Percentiles rank a stretch among this genome's conserved stretches.
These are phyloP conservation scores for Lepus townsendii DNA, from an alignment of 2,797 vertebrate genomes.

Conservation along the genomic window DNA sequence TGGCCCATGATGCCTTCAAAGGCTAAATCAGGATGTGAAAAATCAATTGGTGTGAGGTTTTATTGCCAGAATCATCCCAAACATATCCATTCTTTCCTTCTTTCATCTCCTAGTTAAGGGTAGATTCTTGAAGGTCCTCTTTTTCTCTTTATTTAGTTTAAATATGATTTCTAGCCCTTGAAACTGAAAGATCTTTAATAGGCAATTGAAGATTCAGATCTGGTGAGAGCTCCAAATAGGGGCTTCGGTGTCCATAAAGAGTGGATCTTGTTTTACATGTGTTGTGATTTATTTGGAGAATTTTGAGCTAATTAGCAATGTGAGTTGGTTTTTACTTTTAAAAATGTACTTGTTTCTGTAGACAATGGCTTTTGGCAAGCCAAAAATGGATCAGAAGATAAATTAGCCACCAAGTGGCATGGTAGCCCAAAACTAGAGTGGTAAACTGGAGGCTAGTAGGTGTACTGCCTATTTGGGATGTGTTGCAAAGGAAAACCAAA, in stretches of 20 bases:
- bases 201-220: background rate
- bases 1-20: too few relatives aligned
- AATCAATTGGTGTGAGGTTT: too few relatives aligned
- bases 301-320: background rate
- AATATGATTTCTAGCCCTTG: too few relatives aligned
- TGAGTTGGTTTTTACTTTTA: background rate
- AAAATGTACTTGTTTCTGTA: background rate
- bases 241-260: background rate
- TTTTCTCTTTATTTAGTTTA: too few relatives aligned
- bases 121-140: too few relatives aligned
- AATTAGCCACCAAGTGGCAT: background rate
- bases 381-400: background rate
- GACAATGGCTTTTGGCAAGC: constrained; percentile 1
- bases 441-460: background rate
- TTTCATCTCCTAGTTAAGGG: too few relatives aligned
- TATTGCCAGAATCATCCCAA: too few relatives aligned
- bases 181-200: too few relatives aligned
- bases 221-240: background rate
- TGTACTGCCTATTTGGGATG: background rate
- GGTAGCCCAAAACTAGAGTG: background rate
- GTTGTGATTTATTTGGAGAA: background rate
- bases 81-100: too few relatives aligned
- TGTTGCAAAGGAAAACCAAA: background rate
- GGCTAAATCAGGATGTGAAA: too few relatives aligned
- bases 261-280: background rate